Conservation (phyloP, 2,888 invertebrate genomes). For the Drosophila anomelani region DNA sequence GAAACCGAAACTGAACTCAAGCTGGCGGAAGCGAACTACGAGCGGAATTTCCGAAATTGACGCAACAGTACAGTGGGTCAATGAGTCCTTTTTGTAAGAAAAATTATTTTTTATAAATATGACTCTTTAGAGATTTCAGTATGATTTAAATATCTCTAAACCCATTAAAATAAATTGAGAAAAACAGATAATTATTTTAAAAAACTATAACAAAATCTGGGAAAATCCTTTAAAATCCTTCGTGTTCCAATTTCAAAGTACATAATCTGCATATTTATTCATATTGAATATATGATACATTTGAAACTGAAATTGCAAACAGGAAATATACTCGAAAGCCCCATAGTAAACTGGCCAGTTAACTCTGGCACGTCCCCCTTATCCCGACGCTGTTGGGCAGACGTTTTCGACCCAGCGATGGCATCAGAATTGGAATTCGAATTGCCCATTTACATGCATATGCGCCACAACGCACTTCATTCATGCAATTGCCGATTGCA, state of each 20-base stretch:
- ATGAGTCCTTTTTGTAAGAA: neutral
- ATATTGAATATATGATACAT: neutral
- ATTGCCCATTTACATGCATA: constrained; percentile 77
- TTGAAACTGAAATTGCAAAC: neutral
- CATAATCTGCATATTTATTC: too few species aligned
- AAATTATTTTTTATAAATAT: neutral
- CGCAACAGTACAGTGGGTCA: constrained; percentile 4
- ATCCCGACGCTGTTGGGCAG: constrained; percentile 23
- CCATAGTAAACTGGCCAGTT: constrained; percentile 16
- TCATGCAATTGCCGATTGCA: constrained; percentile 63
- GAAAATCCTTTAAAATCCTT: too few species aligned
- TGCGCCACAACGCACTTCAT: constrained; percentile 75
- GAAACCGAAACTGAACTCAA: constrained; percentile 10
- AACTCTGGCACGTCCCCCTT: constrained; percentile 23
- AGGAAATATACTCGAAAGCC: neutral
- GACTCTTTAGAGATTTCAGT: too few species aligned
- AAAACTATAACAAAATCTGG: neutral
- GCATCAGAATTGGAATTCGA: constrained; percentile 62
- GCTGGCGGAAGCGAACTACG: constrained; percentile 21
- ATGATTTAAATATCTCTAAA: too few species aligned
- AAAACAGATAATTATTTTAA: too few species aligned
- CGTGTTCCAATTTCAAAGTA: too few species aligned
- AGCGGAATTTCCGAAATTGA: constrained; percentile 15
- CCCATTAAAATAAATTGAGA: too few species aligned
- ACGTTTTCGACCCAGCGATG: constrained; percentile 34